These are phyloP conservation scores for Capreolus pygargus DNA, from an alignment of 2,113 vertebrate species.

Conservation along the genomic window DNA sequence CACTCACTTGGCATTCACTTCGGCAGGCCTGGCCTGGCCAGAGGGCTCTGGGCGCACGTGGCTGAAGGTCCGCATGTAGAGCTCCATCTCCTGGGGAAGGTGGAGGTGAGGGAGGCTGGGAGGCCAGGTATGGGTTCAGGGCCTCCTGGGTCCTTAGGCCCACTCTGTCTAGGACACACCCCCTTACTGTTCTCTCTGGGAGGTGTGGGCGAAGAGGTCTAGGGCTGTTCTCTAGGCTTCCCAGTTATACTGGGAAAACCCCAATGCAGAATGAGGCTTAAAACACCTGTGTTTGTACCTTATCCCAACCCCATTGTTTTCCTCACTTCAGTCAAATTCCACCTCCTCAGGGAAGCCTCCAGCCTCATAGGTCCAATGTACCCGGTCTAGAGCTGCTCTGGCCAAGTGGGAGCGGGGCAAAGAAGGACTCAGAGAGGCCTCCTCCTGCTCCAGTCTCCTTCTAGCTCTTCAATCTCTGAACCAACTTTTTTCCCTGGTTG, in stretches of 20 bases:
- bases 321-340: not conserved
- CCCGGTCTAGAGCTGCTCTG: not conserved
- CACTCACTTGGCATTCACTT: slow-evolving; percentile 81
- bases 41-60: slow-evolving; percentile 86
- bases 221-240: not conserved
- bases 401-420: not conserved
- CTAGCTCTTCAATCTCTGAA: not conserved
- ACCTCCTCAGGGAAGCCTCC: not conserved
- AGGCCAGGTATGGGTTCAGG: not conserved
- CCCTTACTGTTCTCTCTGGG: not conserved
- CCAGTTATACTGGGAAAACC: not conserved
- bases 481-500: not conserved
- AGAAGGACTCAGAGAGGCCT: not conserved
- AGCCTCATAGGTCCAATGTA: not conserved
- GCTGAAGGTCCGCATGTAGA: slow-evolving; percentile 82
- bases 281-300: not conserved
- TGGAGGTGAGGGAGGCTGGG: not conserved
- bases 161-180: not conserved
- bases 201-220: not conserved
- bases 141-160: not conserved
- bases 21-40: slow-evolving; percentile 78
- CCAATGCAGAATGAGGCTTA: not conserved
- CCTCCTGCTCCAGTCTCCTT: not conserved
- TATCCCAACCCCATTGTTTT: not conserved
- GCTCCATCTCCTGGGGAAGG: slow-evolving; percentile 81